A percentile compares a stretch with the other conserved stretches of the same genome.
Conservation (phyloP, 2,888 invertebrate genomes). For the Petrolisthes cinctipes region DNA sequence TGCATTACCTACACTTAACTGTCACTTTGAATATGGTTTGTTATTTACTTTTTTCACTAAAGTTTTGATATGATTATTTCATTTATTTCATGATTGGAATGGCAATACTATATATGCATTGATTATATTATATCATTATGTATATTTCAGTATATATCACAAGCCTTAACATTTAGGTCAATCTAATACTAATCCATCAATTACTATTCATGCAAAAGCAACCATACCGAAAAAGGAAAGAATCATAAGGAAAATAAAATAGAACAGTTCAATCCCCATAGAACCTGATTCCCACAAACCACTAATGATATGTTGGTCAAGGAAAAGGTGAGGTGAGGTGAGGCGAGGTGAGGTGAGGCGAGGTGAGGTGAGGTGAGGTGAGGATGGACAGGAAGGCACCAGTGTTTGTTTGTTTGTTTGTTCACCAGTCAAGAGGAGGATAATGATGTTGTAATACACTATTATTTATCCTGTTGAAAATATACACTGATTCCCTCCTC, state of each 20-base stretch:
- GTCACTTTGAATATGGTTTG: background rate
- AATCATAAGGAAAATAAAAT: conserved; percentile 21
- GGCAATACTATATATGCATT: background rate
- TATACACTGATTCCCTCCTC: too few species aligned
- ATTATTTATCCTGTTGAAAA: too few species aligned
- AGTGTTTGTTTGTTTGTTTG: background rate
- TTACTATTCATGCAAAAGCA: conserved; percentile 16
- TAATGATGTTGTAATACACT: background rate
- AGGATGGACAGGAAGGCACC: background rate
- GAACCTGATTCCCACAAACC: conserved; percentile 39
- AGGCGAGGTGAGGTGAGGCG: conserved; percentile 3
- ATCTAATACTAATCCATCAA: conserved; percentile 18
- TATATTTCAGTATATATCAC: conserved; percentile 29
- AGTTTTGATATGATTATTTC: background rate
- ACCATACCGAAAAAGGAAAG: conserved; percentile 17
- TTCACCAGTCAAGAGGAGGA: background rate
- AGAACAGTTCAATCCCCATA: conserved; percentile 37
- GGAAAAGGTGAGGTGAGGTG: conserved; percentile 20
- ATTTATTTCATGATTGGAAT: background rate
- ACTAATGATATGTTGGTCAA: conserved; percentile 7
- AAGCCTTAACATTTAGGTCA: conserved; percentile 12
- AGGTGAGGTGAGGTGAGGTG: conserved; percentile 11
- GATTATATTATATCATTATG: conserved; percentile 11
- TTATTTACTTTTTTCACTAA: too few species aligned
- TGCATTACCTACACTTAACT: background rate